Conservation (phyloP, 2,113 vertebrate species). For the Melospiza melodia region DNA sequence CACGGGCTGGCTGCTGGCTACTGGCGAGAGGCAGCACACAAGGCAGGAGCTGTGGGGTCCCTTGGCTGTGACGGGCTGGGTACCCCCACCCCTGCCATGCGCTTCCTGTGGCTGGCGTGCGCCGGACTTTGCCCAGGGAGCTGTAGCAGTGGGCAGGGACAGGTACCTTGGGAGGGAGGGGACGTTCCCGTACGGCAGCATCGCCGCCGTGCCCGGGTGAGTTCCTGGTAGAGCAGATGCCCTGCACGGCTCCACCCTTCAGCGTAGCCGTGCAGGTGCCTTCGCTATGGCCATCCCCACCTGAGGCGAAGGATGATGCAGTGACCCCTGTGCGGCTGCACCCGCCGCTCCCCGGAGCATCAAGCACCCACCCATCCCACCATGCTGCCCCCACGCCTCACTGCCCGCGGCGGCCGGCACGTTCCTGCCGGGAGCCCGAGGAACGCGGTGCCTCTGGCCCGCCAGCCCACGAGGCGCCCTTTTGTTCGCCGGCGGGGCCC, state of each 20-base stretch:
- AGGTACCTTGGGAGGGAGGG: neutral
- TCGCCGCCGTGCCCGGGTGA: neutral
- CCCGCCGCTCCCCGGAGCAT: neutral
- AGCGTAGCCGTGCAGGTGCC: accelerated
- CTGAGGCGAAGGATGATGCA: neutral
- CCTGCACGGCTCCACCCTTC: neutral
- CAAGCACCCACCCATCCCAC: neutral
- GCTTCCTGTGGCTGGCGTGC: accelerated
- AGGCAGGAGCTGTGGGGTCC: neutral
- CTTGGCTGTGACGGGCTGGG: neutral
- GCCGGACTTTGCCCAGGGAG: neutral
- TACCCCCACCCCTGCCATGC: neutral
- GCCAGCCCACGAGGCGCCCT: neutral
- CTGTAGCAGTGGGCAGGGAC: neutral
- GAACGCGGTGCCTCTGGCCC: neutral
- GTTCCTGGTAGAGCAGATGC: neutral
- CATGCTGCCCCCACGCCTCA: accelerated
- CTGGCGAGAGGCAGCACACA: neutral
- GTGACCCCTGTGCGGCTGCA: accelerated
- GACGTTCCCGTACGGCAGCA: neutral
- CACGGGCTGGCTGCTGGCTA: neutral
- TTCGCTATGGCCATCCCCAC: neutral
- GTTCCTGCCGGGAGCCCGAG: slow-evolving; percentile 20
- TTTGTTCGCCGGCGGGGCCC: neutral
- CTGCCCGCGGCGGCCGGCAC: neutral